These are phyloP conservation scores for Drosophila elegans DNA, from an alignment of 1,140 invertebrate species.

Conservation along the genomic window DNA sequence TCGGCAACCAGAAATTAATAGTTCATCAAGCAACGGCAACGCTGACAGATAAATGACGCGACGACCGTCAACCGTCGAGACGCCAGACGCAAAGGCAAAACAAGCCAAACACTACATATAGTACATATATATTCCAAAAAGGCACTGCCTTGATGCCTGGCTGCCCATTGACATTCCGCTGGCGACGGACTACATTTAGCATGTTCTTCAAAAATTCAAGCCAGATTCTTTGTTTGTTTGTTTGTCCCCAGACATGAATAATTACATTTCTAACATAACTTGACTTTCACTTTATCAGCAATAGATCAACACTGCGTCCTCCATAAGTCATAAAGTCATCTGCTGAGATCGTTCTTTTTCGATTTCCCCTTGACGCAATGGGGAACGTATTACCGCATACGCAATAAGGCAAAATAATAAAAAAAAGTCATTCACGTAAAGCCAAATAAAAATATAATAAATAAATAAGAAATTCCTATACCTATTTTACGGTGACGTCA, in stretches of 20 bases:
- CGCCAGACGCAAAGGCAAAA: conserved; percentile 48
- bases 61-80: conserved; percentile 54
- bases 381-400: conserved; percentile 67
- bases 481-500: conserved; percentile 72
- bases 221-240: conserved; percentile 26
- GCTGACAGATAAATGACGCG: conserved; percentile 73
- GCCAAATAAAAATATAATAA: conserved; percentile 59
- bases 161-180: conserved; percentile 37
- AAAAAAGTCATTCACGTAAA: conserved; percentile 55
- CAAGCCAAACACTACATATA: conserved; percentile 32
- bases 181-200: conserved; percentile 26
- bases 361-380: conserved; percentile 33
- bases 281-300: conserved; percentile 80
- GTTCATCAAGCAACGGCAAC: conserved; percentile 64
- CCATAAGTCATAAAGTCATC: conserved; percentile 56
- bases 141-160: neutral
- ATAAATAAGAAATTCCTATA: conserved; percentile 77
- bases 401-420: conserved; percentile 45
- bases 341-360: conserved; percentile 21
- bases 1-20: conserved; percentile 68
- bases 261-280: conserved; percentile 80
- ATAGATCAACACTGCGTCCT: conserved; percentile 59
- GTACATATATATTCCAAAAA: conserved; percentile 61
- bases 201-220: conserved; percentile 38
- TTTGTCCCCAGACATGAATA: conserved; percentile 60